Evolutionary conservation across 2,797 vertebrate species (phyloP).

Genomic region (Alfaro cultratus): DNA sequence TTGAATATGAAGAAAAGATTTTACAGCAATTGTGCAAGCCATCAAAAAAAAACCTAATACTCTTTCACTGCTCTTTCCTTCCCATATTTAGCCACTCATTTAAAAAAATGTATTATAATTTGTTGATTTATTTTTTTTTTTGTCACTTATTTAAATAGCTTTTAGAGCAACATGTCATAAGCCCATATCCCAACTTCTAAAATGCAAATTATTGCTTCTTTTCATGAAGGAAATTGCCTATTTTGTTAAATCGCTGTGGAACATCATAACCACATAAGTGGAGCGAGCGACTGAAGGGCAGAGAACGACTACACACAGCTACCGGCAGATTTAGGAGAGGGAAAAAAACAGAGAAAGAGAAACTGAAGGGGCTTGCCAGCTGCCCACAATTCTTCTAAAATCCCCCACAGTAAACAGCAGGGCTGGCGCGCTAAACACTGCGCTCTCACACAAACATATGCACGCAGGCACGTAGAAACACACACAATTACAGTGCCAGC

Average conservation of each 20-base stretch:
- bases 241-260: slow-evolving; percentile 56
- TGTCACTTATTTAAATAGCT: slow-evolving; percentile 19
- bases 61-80: neutral
- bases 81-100: neutral
- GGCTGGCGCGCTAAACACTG: slow-evolving; percentile 53
- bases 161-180: slow-evolving; percentile 41
- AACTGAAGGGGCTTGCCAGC: slow-evolving; percentile 61
- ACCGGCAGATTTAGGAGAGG: slow-evolving; percentile 37
- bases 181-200: slow-evolving; percentile 31
- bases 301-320: slow-evolving; percentile 29
- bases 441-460: slow-evolving; percentile 51
- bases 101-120: neutral
- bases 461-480: slow-evolving; percentile 34
- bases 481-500: slow-evolving; percentile 68
- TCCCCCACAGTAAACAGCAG: slow-evolving; percentile 74
- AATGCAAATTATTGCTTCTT: slow-evolving; percentile 60
- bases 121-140: neutral
- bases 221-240: slow-evolving; percentile 66
- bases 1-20: neutral
- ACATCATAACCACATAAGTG: slow-evolving; percentile 53
- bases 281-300: slow-evolving; percentile 30
- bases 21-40: neutral
- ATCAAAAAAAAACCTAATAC: neutral
- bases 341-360: slow-evolving; percentile 14
- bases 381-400: slow-evolving; percentile 73